These are phyloP conservation scores for Chlorops oryzae DNA, from an alignment of 1,140 invertebrate genomes.

Conservation along the genomic window DNA sequence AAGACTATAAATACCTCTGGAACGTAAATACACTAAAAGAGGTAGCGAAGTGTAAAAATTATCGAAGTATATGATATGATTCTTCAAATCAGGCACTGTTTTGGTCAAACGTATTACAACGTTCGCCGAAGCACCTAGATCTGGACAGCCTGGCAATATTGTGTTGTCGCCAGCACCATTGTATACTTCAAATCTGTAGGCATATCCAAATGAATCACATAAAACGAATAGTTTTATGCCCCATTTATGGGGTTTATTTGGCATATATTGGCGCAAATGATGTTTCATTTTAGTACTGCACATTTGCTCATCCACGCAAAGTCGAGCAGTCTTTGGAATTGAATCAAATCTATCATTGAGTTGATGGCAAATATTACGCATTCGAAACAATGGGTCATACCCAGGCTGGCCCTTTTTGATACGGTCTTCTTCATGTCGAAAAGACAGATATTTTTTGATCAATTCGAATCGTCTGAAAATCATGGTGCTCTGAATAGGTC, in stretches of 20 bases:
- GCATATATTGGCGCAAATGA: constrained; percentile 9
- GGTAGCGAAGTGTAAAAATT: constrained; percentile 4
- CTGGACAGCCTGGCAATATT: constrained; percentile 2
- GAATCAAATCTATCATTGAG: no score
- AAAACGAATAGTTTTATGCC: no score
- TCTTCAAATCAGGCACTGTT: background rate
- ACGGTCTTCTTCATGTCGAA: no score
- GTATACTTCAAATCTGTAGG: constrained; percentile 40
- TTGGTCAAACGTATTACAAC: constrained; percentile 12
- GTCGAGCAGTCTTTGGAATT: constrained; percentile 27
- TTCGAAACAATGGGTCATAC: no score
- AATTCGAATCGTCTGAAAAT: no score
- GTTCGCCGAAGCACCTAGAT: constrained; percentile 13
- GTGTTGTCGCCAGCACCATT: constrained; percentile 20
- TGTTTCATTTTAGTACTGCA: constrained; percentile 2
- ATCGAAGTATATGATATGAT: constrained; percentile 11
- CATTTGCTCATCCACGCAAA: constrained; percentile 6
- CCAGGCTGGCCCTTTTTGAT: no score
- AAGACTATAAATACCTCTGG: constrained; percentile 3
- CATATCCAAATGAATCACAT: no score
- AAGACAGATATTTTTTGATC: no score
- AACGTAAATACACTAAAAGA: background rate
- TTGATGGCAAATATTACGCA: no score
- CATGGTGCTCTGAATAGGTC: no score
- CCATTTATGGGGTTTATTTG: constrained; percentile 1